Base-by-base conservation (phyloP, 1,140 invertebrate genomes). In the Schlechtendalia chinensis region DNA sequence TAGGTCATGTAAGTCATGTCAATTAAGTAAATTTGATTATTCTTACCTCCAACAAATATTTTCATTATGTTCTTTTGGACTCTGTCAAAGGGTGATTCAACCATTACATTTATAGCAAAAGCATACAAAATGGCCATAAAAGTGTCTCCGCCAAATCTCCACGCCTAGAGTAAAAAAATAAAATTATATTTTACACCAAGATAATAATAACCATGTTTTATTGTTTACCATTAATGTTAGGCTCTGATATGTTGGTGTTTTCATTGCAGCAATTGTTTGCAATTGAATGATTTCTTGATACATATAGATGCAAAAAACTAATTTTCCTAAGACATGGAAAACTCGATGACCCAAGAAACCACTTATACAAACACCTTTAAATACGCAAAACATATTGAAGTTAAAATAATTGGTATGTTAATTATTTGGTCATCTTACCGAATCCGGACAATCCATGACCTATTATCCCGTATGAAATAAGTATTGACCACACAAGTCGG, bases 21-120 rank as follows among this genome's bases (percentile, higher is more conserved):
- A 39, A 8, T 53, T 27, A 19, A 54, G 29, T 54, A 72, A 19
- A 58, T 29, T 45, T 22, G 8, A 75, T 29, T 45, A 61, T 61
- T 61, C 16, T 65, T 58, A 81, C 81, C 81, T 59, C 81, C 54
- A n/a, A 80, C 29, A 69, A 82, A 80, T 29, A 79, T 19, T 59
- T 81, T 80, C 58, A 82, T 59, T 10, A 82, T 6, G 75, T 83
- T 83, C 77, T 83, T 83, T 56, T 83, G 83, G 4, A 83, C 47
- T 65, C 83, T 81, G 19, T 83, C 83, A 4, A 82, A 63, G 1
- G 83, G 83, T 0, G 83, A 82, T 80, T 83, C 83, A 16, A 83
- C 58, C 50, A 82, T 59, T 16, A 83, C 53, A 53, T 83, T 83
- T 5, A 83, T 54, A 11, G 47, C 58, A 17, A 83, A 67, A 11